Evolutionary conservation across 92 coral and sea anemone species (phyloP).

Genomic region (Phymanthus crucifer): DNA sequence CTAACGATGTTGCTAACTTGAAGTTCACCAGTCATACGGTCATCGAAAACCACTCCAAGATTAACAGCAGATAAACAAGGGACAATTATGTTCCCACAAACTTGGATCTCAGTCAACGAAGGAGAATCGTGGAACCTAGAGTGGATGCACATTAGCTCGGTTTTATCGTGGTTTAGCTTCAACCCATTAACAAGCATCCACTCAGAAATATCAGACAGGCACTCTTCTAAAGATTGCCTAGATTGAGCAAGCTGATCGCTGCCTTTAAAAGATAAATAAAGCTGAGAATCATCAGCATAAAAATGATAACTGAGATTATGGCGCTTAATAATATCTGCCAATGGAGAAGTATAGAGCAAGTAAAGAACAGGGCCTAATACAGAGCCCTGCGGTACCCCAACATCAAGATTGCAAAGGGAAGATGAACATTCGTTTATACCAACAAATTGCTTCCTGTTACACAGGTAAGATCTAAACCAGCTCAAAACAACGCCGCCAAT

Average conservation of each 20-base stretch:
- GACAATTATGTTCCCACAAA: conserved; percentile 9
- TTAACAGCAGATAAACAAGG: conserved; percentile 30
- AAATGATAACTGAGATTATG: conserved; percentile 19
- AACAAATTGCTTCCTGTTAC: background rate
- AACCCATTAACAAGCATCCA: conserved; percentile 26
- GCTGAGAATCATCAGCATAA: too few species aligned
- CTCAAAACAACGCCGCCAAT: conserved; percentile 17
- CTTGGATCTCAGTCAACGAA: background rate
- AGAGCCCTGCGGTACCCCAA: conserved; percentile 24
- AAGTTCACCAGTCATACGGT: conserved; percentile 23
- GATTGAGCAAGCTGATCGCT: background rate
- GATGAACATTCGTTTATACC: background rate
- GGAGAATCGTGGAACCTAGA: background rate
- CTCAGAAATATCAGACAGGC: conserved; percentile 23
- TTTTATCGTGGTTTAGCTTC: conserved; percentile 32
- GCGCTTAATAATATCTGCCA: conserved; percentile 19
- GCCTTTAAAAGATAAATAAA: background rate
- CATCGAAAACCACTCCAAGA: conserved; percentile 18
- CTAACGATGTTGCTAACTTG: background rate
- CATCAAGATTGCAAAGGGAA: conserved; percentile 3
- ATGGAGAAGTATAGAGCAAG: conserved; percentile 8
- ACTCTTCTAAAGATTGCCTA: conserved; percentile 9
- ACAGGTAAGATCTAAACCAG: conserved; percentile 35
- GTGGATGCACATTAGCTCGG: conserved; percentile 17
- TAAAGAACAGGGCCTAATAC: conserved; percentile 24